These are phyloP conservation scores for Danionella cerebrum DNA, from an alignment of 2,113 vertebrate species.

Conservation along the genomic window DNA sequence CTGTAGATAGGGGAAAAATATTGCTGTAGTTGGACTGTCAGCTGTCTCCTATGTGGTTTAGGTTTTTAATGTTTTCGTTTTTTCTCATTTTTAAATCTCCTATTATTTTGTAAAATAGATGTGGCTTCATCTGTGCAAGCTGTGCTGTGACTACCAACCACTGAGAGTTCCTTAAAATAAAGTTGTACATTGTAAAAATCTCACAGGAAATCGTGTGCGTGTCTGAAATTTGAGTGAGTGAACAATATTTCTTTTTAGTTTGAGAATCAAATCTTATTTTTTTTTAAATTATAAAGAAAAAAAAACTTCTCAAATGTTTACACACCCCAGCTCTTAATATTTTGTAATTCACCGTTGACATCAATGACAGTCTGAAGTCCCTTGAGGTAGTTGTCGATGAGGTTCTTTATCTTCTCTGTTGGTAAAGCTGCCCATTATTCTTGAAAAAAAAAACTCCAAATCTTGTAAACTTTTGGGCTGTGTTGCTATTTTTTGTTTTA, in stretches of 20 bases:
- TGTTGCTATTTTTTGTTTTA: too few species aligned
- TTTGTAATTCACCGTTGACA: too few species aligned
- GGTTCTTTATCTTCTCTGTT: too few species aligned
- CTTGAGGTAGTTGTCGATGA: too few species aligned
- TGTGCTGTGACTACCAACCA: slow-evolving; percentile 88
- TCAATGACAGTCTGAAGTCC: too few species aligned
- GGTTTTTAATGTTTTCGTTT: slow-evolving; percentile 36
- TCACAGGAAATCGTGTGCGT: slow-evolving; percentile 65
- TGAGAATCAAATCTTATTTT: not conserved
- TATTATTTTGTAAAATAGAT: slow-evolving; percentile 70
- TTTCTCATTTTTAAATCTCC: slow-evolving; percentile 35
- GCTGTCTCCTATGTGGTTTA: slow-evolving; percentile 52
- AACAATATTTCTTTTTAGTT: too few species aligned
- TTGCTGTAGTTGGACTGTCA: slow-evolving; percentile 56
- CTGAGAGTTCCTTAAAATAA: slow-evolving; percentile 94
- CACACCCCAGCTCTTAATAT: too few species aligned
- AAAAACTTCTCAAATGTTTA: too few species aligned
- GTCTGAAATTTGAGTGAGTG: too few species aligned
- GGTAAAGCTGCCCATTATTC: too few species aligned
- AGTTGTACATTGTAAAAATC: slow-evolving; percentile 98
- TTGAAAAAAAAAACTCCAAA: too few species aligned
- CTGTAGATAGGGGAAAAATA: slow-evolving; percentile 55
- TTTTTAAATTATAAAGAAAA: not conserved
- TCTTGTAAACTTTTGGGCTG: too few species aligned
- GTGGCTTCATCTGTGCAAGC: slow-evolving; percentile 82